Conservation (phyloP, 2,888 invertebrate species). For the Cinara cedri region DNA sequence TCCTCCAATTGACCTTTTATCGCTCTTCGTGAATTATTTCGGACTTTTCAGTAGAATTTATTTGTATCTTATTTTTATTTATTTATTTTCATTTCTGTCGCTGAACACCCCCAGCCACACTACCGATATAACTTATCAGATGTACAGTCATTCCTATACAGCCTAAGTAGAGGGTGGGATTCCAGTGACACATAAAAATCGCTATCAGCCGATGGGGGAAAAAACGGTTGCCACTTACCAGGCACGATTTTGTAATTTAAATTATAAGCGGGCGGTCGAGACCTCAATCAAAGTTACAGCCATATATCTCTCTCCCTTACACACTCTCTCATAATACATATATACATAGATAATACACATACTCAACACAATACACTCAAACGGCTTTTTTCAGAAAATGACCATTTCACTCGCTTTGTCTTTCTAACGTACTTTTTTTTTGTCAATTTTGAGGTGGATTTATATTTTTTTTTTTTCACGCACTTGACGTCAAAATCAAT, state of each 20-base stretch:
- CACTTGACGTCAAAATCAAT: not conserved
- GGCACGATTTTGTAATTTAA: slow-evolving; percentile 21
- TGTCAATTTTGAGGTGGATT: not conserved
- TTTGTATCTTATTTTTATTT: slow-evolving; percentile 8
- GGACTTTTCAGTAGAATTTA: not conserved
- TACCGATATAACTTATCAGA: not conserved
- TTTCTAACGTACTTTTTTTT: slow-evolving; percentile 14
- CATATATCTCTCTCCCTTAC: not conserved
- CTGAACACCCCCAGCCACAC: not conserved
- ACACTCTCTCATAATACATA: not conserved
- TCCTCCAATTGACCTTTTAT: slow-evolving; percentile 42
- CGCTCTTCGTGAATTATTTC: slow-evolving; percentile 5
- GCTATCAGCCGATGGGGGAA: not conserved
- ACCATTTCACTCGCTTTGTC: slow-evolving; percentile 33
- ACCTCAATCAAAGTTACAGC: slow-evolving; percentile 25
- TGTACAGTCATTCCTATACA: not conserved
- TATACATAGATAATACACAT: not conserved
- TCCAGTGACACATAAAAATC: slow-evolving; percentile 5
- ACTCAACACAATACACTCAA: slow-evolving; percentile 13
- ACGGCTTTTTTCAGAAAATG: not conserved
- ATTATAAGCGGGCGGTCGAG: slow-evolving; percentile 4
- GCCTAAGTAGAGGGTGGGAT: not conserved
- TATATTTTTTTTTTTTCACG: slow-evolving; percentile 8
- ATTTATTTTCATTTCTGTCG: not conserved
- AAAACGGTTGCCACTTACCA: not conserved